Evolutionary conservation across 2,113 vertebrate genomes (phyloP).

Genomic region (Rafetus swinhoei): DNA sequence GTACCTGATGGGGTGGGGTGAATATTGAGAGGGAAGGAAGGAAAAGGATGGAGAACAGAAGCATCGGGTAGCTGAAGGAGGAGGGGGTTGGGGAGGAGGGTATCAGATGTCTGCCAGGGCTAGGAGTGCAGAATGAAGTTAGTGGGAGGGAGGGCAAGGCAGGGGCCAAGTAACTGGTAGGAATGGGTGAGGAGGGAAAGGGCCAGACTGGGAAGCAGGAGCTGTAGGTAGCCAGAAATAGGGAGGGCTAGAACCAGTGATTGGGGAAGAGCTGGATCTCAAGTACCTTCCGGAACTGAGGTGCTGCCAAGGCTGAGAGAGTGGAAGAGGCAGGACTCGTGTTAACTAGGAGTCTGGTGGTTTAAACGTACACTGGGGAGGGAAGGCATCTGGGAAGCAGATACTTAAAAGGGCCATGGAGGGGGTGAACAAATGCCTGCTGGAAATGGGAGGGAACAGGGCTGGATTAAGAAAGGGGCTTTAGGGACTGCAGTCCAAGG

Average conservation of each 20-base stretch:
- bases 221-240: not conserved
- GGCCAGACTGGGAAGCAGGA: not conserved
- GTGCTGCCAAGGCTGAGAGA: not conserved
- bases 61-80: not conserved
- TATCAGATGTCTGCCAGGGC: not conserved
- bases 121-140: not conserved
- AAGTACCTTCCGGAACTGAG: not conserved
- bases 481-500: too few relatives aligned
- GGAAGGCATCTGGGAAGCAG: not conserved
- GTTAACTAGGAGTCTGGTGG: not conserved
- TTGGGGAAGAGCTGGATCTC: not conserved
- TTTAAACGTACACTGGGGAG: not conserved
- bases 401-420: not conserved
- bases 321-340: not conserved
- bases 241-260: not conserved
- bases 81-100: not conserved
- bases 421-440: not conserved
- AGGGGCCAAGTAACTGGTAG: not conserved
- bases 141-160: not conserved
- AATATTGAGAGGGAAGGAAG: not conserved
- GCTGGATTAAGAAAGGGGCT: too few relatives aligned
- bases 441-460: not conserved
- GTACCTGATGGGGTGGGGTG: not conserved
- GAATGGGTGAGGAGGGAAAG: not conserved
- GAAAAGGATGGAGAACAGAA: not conserved